Evolutionary conservation across 1,140 invertebrate genomes (phyloP), one percentile per base, ranked within the genome.

Genomic region (Macrocentrus cingulum): DNA sequence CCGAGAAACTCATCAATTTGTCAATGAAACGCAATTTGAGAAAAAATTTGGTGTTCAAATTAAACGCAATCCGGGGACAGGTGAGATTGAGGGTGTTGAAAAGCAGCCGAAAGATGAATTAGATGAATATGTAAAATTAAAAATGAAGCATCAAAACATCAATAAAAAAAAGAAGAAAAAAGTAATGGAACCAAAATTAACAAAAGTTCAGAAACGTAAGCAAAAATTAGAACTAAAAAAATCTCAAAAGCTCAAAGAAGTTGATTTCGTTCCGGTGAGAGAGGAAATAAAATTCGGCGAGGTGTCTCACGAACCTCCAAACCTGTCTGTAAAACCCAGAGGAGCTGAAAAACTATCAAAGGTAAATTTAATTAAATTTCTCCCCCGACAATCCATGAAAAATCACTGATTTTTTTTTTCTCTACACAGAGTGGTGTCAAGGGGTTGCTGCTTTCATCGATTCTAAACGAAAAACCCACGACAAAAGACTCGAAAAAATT

Each of bases 221-320:
- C 66, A 70, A 42, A 80, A 81, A 42, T 48, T 81, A 15, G 63
- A 71, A 25, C 20, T 71, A n/a, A 83, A 82, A 56, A 81, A 81
- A 59, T 62, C 79, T 41, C 75, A 77, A 42, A 73, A 67, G 54
- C 29, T 61, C 46, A 41, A 74, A 16, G 60, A 77, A 29, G 71
- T 81, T 36, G 76, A 80, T 13, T 80, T 75, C 48, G 54, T 71
- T 16, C 63, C 50, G 8, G 62, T 75, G n/a, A 71, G 74, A 41
- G 87, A 89, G 66, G 71, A 81, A 53, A 74, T 88, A 34, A 65
- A 80, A 66, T 90, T 90, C 79, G 87, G 86, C 1, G 88, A 89
- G 66, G 74, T 86, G 48, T 82, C 72, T n/a, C 83, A 87, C 68
- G 84, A 80, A 55, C 87, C 87, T 11, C 87, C 88, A 16, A 70